Evolutionary conservation across 2,888 invertebrate species (phyloP).

Genomic region (Cosmopolites sordidus): DNA sequence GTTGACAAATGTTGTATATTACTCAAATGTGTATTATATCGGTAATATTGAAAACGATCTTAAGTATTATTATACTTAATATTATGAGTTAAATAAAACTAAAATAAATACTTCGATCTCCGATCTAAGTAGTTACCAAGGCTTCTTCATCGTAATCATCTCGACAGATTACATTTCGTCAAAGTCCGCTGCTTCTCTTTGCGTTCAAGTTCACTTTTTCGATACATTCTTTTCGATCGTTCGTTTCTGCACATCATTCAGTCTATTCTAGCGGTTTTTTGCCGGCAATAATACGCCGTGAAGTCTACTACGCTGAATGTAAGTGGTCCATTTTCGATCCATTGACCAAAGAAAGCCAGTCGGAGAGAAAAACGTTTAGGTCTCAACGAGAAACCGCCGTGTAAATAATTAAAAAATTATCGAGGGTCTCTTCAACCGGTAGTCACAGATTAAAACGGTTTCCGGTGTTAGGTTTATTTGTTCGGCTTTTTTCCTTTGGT

Average conservation of each 20-base stretch:
- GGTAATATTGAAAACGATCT: no score
- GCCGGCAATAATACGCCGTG: constrained; percentile 16
- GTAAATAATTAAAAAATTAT: constrained; percentile 1
- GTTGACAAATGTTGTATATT: no score
- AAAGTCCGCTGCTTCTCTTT: no score
- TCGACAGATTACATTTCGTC: no score
- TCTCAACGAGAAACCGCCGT: neutral
- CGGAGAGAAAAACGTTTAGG: neutral
- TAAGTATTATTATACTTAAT: no score
- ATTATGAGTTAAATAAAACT: no score
- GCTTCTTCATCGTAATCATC: no score
- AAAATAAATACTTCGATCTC: no score
- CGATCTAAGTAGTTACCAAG: no score
- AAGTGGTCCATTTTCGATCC: constrained; percentile 18
- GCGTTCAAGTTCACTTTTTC: no score
- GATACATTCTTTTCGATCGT: no score
- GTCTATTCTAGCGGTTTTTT: constrained; percentile 9
- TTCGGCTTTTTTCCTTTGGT: neutral
- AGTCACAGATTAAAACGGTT: neutral
- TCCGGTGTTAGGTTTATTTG: neutral
- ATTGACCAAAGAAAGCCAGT: constrained; percentile 22
- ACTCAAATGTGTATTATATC: no score
- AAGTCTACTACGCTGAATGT: constrained; percentile 16
- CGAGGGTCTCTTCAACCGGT: neutral
- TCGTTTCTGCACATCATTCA: constrained; percentile 16